Conservation (phyloP, 2,113 vertebrate species). For the Brienomyrus brachyistius region DNA sequence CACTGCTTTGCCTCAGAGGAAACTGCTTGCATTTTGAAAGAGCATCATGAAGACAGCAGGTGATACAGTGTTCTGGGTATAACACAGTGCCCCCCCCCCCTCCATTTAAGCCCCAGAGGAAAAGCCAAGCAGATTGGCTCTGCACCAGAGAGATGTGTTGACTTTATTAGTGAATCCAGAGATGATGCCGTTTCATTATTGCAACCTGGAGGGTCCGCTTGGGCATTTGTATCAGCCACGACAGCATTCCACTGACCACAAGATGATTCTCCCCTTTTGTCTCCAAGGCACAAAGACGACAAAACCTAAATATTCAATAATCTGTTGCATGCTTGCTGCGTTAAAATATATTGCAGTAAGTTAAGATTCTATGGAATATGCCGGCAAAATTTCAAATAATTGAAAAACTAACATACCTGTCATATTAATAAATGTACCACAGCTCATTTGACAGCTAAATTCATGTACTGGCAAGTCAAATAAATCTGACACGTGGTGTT, state of each 20-base stretch:
- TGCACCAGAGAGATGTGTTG: not conserved
- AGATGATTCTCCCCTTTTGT: not conserved
- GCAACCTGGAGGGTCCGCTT: not conserved
- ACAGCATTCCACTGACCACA: not conserved
- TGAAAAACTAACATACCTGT: not conserved
- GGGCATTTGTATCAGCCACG: not conserved
- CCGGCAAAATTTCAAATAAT: not conserved
- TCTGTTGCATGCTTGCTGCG: not conserved
- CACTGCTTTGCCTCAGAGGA: not conserved
- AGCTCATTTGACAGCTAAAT: not conserved
- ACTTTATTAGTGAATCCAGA: conserved; percentile 1
- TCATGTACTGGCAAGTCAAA: not conserved
- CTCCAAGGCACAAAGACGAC: not conserved
- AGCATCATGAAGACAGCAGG: not conserved
- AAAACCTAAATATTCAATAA: not conserved
- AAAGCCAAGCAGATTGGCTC: not conserved
- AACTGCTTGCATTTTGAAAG: not conserved
- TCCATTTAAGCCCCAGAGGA: not conserved
- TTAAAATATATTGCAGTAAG: not conserved
- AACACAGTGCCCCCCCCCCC: not conserved
- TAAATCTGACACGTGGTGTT: not conserved
- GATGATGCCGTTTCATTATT: not conserved
- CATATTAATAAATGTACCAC: not conserved
- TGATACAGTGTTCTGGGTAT: not conserved
- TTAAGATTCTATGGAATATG: not conserved